Evolutionary conservation across 92 coral and sea anemone species (phyloP).

Genomic region (Meandrina meandrites): DNA sequence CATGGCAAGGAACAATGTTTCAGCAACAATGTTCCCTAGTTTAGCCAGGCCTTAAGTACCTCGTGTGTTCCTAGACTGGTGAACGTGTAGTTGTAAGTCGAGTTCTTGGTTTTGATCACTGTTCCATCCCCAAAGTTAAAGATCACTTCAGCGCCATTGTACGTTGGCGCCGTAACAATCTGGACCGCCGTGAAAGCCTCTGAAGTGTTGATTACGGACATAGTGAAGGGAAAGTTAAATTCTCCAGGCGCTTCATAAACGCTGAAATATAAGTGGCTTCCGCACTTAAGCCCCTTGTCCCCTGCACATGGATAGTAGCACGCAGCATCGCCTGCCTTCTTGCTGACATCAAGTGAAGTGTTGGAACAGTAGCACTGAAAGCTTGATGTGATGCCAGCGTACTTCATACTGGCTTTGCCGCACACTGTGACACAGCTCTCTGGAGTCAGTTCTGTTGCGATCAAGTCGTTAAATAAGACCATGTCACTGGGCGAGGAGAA

Average conservation of each 20-base stretch:
- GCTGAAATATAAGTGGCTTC: conserved; percentile 56
- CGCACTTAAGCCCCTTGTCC: conserved; percentile 67
- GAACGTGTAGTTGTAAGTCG: conserved; percentile 11
- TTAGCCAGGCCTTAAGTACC: too few relatives aligned
- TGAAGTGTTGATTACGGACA: conserved; percentile 17
- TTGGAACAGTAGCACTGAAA: conserved; percentile 60
- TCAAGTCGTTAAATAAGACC: conserved; percentile 12
- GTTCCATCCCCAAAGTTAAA: conserved; percentile 29
- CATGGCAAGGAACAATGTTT: too few relatives aligned
- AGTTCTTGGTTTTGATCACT: not conserved
- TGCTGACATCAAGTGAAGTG: conserved; percentile 36
- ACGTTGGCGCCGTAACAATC: not conserved
- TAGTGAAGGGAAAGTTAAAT: conserved; percentile 31
- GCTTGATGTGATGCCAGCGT: conserved; percentile 59
- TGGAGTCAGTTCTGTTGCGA: conserved; percentile 30
- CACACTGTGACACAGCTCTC: conserved; percentile 70
- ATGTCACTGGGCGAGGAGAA: conserved; percentile 27
- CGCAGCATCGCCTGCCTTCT: conserved; percentile 31
- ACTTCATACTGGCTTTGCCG: conserved; percentile 37
- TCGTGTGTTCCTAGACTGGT: conserved; percentile 18
- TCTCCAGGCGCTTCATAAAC: conserved; percentile 55
- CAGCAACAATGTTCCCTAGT: too few relatives aligned
- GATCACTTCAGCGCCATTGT: not conserved
- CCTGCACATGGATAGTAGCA: conserved; percentile 72
- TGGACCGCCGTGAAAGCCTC: conserved; percentile 23